phyloP scores from a whole-genome alignment of 2,113 vertebrate genomes.

The Lophura nycthemera region DNA sequence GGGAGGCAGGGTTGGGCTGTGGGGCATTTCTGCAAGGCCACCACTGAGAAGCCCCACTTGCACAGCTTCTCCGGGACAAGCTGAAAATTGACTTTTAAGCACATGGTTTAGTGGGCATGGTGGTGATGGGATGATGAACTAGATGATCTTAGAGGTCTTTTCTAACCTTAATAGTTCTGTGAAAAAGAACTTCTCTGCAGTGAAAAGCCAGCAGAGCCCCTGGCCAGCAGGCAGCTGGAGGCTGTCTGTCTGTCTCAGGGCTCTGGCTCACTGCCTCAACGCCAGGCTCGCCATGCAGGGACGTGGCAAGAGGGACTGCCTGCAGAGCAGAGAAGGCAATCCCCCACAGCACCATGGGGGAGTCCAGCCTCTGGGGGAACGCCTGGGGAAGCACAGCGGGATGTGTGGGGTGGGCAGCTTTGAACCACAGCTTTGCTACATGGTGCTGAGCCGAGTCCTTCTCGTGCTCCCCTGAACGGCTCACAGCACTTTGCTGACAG shows the following conservation, averaged over 20 bases:
- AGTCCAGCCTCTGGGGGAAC: neutral
- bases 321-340: neutral
- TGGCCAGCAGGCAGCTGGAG: neutral
- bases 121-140: too few species aligned
- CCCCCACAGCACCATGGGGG: neutral
- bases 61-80: neutral
- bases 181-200: neutral
- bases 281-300: neutral
- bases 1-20: neutral
- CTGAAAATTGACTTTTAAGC: neutral
- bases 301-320: neutral
- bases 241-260: neutral
- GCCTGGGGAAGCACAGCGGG: neutral
- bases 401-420: neutral
- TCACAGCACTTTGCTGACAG: fast-evolving
- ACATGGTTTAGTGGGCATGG: too few species aligned
- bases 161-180: too few species aligned
- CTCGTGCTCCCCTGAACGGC: fast-evolving
- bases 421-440: neutral
- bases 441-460: fast-evolving
- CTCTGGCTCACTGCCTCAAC: neutral
- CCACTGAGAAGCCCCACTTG: neutral
- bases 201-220: neutral
- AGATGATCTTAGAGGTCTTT: too few species aligned
- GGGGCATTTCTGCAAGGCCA: neutral